These are phyloP conservation scores for Chrysolina haemoptera DNA, from an alignment of 2,888 invertebrate genomes.

Conservation along the genomic window DNA sequence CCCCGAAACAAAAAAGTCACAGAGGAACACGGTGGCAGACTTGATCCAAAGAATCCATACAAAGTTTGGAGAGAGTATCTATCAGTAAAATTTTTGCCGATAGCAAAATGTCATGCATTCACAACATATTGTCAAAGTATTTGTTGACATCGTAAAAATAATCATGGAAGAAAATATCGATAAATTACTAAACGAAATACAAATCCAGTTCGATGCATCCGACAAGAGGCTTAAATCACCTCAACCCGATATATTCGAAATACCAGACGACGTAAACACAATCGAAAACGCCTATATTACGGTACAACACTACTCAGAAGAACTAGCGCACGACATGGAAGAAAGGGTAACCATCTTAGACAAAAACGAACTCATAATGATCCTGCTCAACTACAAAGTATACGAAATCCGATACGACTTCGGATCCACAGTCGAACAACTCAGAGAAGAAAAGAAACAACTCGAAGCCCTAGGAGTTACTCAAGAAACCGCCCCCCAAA, in stretches of 20 bases:
- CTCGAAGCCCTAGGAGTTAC: conserved; percentile 42
- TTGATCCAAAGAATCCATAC: no score
- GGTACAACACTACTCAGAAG: conserved; percentile 49
- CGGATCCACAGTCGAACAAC: conserved; percentile 54
- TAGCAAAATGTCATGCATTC: not conserved
- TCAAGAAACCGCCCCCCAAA: conserved; percentile 46
- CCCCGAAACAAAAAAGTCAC: no score
- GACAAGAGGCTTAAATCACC: conserved; percentile 28
- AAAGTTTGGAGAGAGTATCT: no score
- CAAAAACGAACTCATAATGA: conserved; percentile 59
- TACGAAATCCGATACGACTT: conserved; percentile 60
- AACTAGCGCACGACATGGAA: conserved; percentile 47
- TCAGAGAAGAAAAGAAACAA: conserved; percentile 54
- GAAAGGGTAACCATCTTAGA: conserved; percentile 54
- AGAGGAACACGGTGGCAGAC: no score
- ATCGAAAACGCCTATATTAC: conserved; percentile 54
- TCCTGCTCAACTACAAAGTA: conserved; percentile 60
- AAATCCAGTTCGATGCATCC: conserved; percentile 34
- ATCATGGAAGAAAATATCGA: conserved; percentile 32
- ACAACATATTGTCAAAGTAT: conserved; percentile 7
- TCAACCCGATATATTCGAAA: conserved; percentile 15
- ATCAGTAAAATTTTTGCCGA: no score
- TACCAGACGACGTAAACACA: conserved; percentile 39
- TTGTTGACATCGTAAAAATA: not conserved
- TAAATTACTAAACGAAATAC: conserved; percentile 31